A percentile compares a stretch with the other conserved stretches of the same genome.
Conservation (phyloP, 2,888 invertebrate genomes). For the Chrysomela aeneicollis region DNA sequence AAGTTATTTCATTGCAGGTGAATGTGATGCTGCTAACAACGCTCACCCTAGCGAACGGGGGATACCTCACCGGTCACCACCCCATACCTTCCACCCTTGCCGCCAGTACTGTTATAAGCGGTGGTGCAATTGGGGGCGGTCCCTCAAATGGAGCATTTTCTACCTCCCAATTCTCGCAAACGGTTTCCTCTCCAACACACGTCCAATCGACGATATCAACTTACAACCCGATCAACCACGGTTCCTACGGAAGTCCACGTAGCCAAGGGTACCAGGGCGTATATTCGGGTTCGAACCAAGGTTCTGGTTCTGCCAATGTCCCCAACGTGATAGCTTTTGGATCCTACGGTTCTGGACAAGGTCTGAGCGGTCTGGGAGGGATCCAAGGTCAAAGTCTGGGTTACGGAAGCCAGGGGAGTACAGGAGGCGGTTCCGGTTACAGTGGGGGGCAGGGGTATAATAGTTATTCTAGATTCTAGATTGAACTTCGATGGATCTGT, state of each 20-base stretch:
- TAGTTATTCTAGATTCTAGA: not conserved
- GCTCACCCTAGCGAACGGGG: constrained; percentile 24
- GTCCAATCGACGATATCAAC: constrained; percentile 31
- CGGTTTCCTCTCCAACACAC: constrained; percentile 28
- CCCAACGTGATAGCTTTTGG: constrained; percentile 22
- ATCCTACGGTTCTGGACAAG: constrained; percentile 16
- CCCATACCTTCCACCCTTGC: constrained; percentile 27
- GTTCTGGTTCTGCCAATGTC: constrained; percentile 11
- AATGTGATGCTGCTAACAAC: constrained; percentile 20
- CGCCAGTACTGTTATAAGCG: constrained; percentile 25
- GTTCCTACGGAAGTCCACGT: constrained; percentile 8
- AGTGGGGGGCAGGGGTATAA: not conserved
- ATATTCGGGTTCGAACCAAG: constrained; percentile 9
- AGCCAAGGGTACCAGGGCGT: not conserved
- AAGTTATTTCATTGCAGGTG: constrained; percentile 8
- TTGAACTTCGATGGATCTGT: not conserved
- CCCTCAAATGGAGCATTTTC: constrained; percentile 31
- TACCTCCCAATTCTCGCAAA: constrained; percentile 34
- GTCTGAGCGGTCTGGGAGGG: constrained; percentile 4
- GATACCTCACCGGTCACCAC: constrained; percentile 29
- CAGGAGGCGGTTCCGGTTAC: not conserved
- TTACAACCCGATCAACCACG: constrained; percentile 22
- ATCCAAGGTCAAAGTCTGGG: not conserved
- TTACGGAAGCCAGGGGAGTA: not conserved
- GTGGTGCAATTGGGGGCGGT: constrained; percentile 28